Evolutionary conservation across 2,888 invertebrate genomes (phyloP).

Genomic region (Tyria jacobaeae): DNA sequence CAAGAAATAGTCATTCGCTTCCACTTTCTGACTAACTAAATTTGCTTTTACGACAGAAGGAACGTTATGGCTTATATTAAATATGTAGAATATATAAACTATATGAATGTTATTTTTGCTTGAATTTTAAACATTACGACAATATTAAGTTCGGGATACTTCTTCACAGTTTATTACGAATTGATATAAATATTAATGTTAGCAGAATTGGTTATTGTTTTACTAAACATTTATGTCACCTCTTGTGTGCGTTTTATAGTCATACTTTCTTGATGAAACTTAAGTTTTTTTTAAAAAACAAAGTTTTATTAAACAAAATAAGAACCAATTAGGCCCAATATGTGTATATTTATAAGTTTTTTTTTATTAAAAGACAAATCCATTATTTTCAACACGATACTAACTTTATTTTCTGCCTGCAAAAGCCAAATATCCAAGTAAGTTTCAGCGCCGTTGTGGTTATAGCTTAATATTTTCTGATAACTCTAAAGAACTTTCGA

Average conservation of each 20-base stretch:
- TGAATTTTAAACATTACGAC: neutral
- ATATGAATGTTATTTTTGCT: neutral
- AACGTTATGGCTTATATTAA: conserved; percentile 17
- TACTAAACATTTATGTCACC: neutral
- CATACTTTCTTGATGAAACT: too few species aligned
- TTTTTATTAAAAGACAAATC: too few species aligned
- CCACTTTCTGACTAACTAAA: conserved; percentile 19
- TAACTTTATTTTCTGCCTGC: neutral
- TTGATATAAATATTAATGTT: neutral
- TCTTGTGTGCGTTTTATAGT: too few species aligned
- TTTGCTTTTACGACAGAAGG: conserved; percentile 12
- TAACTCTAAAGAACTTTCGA: conserved; percentile 11
- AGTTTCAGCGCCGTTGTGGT: neutral
- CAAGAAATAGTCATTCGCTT: conserved; percentile 33
- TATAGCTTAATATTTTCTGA: conserved; percentile 5
- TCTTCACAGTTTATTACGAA: neutral
- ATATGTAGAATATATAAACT: conserved; percentile 4
- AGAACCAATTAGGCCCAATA: too few species aligned
- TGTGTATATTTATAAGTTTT: too few species aligned
- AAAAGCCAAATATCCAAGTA: neutral
- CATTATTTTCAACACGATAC: too few species aligned
- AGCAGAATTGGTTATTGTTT: neutral
- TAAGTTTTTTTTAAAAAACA: too few species aligned
- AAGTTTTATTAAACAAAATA: too few species aligned
- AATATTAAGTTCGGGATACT: neutral